Conservation (phyloP, 2,797 vertebrate genomes). For the Ficedula albicollis region DNA sequence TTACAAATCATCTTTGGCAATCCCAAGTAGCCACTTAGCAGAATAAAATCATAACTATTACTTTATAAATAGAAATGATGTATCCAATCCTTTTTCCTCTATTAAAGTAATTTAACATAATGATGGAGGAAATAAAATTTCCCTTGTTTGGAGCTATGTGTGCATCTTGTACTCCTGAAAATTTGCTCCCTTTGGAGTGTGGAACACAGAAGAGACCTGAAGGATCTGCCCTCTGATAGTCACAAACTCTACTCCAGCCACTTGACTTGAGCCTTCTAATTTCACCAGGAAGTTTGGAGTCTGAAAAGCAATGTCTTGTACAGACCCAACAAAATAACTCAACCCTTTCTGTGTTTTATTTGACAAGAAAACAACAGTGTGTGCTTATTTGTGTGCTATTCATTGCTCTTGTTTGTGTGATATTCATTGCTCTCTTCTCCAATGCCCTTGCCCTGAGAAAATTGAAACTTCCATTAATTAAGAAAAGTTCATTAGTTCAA, state of each 20-base stretch:
- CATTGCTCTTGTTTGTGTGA: not conserved
- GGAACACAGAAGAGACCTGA: not conserved
- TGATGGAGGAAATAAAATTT: not conserved
- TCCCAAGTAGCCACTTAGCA: constrained; percentile 7
- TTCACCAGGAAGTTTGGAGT: not conserved
- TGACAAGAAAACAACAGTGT: not conserved
- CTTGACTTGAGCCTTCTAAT: not conserved
- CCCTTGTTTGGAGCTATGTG: not conserved
- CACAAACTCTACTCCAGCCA: not conserved
- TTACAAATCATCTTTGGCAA: constrained; percentile 10
- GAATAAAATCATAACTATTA: constrained; percentile 10
- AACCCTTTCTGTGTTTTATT: not conserved
- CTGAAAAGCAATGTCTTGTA: not conserved
- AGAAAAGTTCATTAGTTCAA: constrained; percentile 62
- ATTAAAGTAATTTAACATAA: not conserved
- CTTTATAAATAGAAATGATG: not conserved
- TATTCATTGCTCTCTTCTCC: not conserved
- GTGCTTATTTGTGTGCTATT: not conserved
- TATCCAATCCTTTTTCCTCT: not conserved
- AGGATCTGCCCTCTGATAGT: not conserved
- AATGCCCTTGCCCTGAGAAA: not conserved
- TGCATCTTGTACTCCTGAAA: not conserved
- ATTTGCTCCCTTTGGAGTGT: not conserved
- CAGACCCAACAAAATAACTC: not conserved
- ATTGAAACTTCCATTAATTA: constrained; percentile 63